Evolutionary conservation across 2,797 vertebrate species (phyloP).

Genomic region (Hylomyscus alleni): DNA sequence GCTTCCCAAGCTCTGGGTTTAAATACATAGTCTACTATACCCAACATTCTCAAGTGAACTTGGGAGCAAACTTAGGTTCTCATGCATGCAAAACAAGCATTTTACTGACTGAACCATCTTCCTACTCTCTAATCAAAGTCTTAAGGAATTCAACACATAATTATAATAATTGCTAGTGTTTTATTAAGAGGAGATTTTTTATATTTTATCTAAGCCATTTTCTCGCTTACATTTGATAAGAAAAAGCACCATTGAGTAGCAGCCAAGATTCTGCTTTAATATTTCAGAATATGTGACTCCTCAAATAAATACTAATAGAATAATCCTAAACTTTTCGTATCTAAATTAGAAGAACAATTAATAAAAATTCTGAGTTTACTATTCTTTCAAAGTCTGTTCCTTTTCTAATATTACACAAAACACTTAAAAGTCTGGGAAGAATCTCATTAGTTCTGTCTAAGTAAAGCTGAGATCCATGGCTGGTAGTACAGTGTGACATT

Average conservation of each 20-base stretch:
- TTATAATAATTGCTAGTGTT: not conserved
- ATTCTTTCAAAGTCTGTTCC: not conserved
- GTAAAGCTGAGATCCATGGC: not conserved
- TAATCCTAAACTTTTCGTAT: not conserved
- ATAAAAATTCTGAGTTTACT: not conserved
- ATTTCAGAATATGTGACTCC: not conserved
- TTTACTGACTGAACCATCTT: not conserved
- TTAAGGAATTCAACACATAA: not conserved
- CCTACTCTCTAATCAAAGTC: not conserved
- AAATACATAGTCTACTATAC: not conserved
- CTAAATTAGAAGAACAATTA: not conserved
- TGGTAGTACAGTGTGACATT: not conserved
- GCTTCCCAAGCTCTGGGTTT: not conserved
- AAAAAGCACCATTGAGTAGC: not conserved
- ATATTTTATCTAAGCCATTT: constrained; percentile 35
- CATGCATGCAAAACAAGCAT: not conserved
- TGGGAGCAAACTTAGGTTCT: not conserved
- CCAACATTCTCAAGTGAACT: not conserved
- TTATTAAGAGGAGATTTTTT: constrained; percentile 8
- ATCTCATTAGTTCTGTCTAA: not conserved
- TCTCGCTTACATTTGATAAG: not conserved
- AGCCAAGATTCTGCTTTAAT: not conserved
- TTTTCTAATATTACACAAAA: not conserved
- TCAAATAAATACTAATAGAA: not conserved
- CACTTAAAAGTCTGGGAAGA: not conserved